Percentiles rank a stretch among this genome's conserved stretches.
Conservation (phyloP, 2,797 vertebrate species). For the Rousettus madagascariensis region DNA sequence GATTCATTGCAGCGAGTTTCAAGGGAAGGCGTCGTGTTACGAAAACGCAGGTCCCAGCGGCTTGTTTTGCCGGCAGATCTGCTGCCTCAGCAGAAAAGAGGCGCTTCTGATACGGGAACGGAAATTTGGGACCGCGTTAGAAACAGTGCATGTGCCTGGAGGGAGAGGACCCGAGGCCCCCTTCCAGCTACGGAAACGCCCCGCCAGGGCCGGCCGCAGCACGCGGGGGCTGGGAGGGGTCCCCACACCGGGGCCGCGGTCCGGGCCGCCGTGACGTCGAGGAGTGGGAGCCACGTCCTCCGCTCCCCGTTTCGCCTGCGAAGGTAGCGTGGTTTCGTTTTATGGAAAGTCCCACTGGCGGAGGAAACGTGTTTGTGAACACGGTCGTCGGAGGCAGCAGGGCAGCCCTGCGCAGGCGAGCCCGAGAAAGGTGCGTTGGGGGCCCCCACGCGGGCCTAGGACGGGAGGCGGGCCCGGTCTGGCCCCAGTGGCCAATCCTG, state of each 20-base stretch:
- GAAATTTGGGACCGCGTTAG: slow-evolving; percentile 66
- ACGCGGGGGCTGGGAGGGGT: background rate
- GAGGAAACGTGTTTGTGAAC: slow-evolving; percentile 69
- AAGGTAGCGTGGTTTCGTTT: slow-evolving; percentile 16
- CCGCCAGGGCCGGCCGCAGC: background rate
- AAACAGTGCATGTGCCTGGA: background rate
- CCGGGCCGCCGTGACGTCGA: background rate
- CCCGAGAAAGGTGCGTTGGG: rapidly evolving
- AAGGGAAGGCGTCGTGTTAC: background rate
- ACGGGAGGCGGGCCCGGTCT: background rate
- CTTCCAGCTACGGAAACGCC: background rate
- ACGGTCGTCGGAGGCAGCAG: background rate
- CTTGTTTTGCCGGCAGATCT: slow-evolving; percentile 45
- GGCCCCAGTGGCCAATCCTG: rapidly evolving
- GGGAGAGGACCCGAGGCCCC: background rate
- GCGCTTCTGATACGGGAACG: slow-evolving; percentile 57
- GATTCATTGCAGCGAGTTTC: background rate
- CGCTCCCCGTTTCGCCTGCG: background rate
- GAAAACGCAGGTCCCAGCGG: slow-evolving; percentile 24
- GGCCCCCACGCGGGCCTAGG: background rate
- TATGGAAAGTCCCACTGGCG: background rate
- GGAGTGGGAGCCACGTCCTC: background rate
- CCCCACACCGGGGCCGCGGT: background rate
- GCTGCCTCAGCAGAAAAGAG: slow-evolving; percentile 64
- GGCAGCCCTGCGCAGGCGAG: background rate